Evolutionary conservation across 2,113 vertebrate genomes (phyloP).

Genomic region (Calidris pugnax): DNA sequence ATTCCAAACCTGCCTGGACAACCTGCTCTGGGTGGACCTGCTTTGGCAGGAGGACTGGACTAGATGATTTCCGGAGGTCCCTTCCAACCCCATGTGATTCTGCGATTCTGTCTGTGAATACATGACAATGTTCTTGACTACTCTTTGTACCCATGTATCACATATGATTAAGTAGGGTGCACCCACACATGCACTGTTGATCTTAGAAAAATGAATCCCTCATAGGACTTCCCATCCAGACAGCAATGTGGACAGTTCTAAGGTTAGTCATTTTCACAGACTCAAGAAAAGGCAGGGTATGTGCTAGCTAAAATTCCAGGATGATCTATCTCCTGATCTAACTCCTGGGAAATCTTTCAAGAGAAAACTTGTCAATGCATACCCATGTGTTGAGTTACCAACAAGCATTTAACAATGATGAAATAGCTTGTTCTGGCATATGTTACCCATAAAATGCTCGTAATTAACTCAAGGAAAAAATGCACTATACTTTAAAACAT

Average conservation of each 20-base stretch:
- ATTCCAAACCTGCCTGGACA: too few species aligned
- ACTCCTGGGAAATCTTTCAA: slow-evolving; percentile 15
- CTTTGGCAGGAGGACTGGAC: too few species aligned
- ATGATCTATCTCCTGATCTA: slow-evolving; percentile 26
- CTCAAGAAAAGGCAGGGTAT: background rate
- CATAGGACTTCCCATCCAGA: background rate
- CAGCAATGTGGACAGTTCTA: background rate
- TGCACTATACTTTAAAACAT: background rate
- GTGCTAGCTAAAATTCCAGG: background rate
- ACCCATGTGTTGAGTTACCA: slow-evolving; percentile 2
- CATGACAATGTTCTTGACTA: too few species aligned
- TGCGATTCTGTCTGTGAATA: too few species aligned
- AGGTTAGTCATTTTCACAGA: background rate
- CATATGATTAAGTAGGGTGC: background rate
- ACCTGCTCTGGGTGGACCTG: too few species aligned
- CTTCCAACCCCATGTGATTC: too few species aligned
- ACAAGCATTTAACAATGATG: background rate
- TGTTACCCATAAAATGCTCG: background rate
- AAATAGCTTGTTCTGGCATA: slow-evolving; percentile 32
- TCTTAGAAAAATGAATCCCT: background rate
- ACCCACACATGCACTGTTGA: background rate
- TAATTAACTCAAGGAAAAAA: slow-evolving; percentile 32
- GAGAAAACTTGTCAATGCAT: slow-evolving; percentile 50
- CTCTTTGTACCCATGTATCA: background rate
- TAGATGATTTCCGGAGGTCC: too few species aligned